Conservation (phyloP, 2,888 invertebrate species). For the Sphinx pinastri region DNA sequence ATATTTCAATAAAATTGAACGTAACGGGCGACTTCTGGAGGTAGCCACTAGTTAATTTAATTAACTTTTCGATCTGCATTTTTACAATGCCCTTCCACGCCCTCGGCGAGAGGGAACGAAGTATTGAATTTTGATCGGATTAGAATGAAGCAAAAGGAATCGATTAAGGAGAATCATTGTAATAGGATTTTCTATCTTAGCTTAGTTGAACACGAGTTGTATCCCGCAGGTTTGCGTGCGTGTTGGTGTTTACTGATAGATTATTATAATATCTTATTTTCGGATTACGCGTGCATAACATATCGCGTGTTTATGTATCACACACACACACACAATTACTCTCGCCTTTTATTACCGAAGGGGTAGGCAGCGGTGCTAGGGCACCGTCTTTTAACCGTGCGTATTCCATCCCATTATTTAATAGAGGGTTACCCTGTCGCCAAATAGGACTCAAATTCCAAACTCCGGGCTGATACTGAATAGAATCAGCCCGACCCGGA, state of each 20-base stretch:
- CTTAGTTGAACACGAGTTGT: conserved; percentile 1
- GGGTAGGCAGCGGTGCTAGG: too few relatives aligned
- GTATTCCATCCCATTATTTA: too few relatives aligned
- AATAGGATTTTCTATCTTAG: conserved; percentile 15
- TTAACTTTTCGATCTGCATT: conserved; percentile 28
- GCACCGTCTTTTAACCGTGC: too few relatives aligned
- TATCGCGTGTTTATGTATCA: too few relatives aligned
- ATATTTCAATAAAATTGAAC: conserved; percentile 1
- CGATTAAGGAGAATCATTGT: conserved; percentile 43
- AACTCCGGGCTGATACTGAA: too few relatives aligned
- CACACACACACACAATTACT: too few relatives aligned
- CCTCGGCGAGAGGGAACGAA: conserved; percentile 41
- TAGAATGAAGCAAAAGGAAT: conserved; percentile 47
- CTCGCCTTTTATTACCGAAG: too few relatives aligned
- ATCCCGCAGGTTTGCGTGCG: conserved; percentile 1
- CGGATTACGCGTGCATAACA: not conserved
- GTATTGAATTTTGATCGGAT: conserved; percentile 48
- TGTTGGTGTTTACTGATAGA: not conserved
- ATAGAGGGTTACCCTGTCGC: too few relatives aligned
- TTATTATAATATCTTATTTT: not conserved
- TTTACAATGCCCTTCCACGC: conserved; percentile 10
- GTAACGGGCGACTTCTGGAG: not conserved
- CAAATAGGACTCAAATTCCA: too few relatives aligned
- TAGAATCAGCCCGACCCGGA: too few relatives aligned
- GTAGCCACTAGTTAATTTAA: conserved; percentile 24